These are phyloP conservation scores for Cremastinae sp. DNA, from an alignment of 2,888 invertebrate species.

Conservation along the genomic window DNA sequence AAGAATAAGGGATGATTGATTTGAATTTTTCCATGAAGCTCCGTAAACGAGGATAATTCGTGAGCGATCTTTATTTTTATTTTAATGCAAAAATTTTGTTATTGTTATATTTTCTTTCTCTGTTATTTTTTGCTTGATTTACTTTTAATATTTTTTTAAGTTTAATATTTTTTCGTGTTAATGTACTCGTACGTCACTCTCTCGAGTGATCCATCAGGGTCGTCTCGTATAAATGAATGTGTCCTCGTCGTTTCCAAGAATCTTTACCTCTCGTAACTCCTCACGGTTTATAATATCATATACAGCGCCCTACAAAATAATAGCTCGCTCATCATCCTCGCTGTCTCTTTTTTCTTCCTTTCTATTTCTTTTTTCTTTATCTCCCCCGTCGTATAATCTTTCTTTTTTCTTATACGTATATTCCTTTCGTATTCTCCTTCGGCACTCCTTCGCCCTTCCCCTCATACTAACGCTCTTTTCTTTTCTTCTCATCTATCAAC, in stretches of 20 bases:
- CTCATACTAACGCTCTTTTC: constrained; percentile 45
- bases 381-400: constrained; percentile 57
- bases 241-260: constrained; percentile 10
- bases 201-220: no score
- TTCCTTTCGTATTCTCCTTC: constrained; percentile 41
- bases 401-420: constrained; percentile 48
- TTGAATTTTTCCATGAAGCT: no score
- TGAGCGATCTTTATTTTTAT: no score
- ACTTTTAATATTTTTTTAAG: no score
- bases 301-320: constrained; percentile 71
- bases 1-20: no score
- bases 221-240: constrained; percentile 45
- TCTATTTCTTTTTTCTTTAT: constrained; percentile 10
- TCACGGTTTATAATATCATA: constrained; percentile 72
- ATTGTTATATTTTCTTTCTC: no score
- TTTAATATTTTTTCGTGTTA: no score
- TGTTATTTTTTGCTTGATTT: no score
- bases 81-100: no score
- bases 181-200: no score
- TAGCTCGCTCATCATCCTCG: constrained; percentile 65
- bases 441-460: constrained; percentile 44
- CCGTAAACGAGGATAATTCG: no score
- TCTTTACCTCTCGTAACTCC: constrained; percentile 45
- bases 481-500: constrained; percentile 73
- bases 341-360: constrained; percentile 17